Percentiles rank a stretch among this genome's conserved stretches.
Conservation (phyloP, 2,113 vertebrate genomes). For the Pelecanus crispus region DNA sequence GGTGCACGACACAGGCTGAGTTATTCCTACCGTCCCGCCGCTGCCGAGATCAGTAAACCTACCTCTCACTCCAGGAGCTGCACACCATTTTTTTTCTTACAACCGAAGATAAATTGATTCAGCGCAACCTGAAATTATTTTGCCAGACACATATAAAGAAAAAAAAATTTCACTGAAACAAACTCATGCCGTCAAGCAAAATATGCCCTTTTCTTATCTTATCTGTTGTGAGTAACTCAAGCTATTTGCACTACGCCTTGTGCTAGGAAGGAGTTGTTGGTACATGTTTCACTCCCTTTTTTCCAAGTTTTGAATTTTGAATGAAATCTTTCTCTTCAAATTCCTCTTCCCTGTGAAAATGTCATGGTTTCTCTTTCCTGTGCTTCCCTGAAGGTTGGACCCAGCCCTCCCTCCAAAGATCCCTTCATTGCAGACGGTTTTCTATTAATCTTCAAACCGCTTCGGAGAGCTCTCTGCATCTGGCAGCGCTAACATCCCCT, state of each 20-base stretch:
- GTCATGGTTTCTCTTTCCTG: background rate
- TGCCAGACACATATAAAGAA: background rate
- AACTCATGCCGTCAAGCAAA: slow-evolving; percentile 29
- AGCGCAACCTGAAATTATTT: background rate
- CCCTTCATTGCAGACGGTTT: slow-evolving; percentile 2
- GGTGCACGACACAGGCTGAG: background rate
- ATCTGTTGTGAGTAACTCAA: slow-evolving; percentile 54
- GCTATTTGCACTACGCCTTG: slow-evolving; percentile 66
- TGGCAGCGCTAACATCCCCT: slow-evolving; percentile 51
- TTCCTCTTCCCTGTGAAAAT: slow-evolving; percentile 1
- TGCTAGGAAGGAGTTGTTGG: slow-evolving; percentile 64
- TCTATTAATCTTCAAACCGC: slow-evolving; percentile 51
- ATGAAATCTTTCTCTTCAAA: slow-evolving; percentile 25
- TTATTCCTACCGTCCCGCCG: fast-evolving
- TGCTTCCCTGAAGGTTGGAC: background rate
- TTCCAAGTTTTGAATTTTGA: slow-evolving; percentile 1
- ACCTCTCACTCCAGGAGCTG: background rate
- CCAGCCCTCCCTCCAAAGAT: slow-evolving; percentile 15
- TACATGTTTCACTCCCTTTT: slow-evolving; percentile 60
- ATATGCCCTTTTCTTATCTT: slow-evolving; percentile 66
- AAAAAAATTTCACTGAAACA: background rate
- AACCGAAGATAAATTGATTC: background rate
- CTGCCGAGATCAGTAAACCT: background rate
- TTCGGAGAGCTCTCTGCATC: slow-evolving; percentile 29
- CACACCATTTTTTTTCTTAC: background rate